Conservation (phyloP, 2,797 vertebrate species). For the Amniataba percoides region DNA sequence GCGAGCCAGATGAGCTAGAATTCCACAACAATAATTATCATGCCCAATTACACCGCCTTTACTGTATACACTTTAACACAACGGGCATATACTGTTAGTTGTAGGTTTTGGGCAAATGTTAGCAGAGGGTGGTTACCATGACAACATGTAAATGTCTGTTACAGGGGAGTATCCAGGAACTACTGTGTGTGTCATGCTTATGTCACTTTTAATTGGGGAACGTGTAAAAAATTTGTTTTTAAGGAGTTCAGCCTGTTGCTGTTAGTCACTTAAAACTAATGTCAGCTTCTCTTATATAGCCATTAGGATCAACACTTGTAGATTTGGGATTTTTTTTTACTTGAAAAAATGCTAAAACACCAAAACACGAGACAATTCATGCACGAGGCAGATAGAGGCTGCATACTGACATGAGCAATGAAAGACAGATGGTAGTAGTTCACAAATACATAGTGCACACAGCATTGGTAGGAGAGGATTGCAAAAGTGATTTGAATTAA, state of each 20-base stretch:
- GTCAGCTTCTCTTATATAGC: background rate
- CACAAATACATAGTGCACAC: background rate
- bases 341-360: background rate
- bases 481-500: background rate
- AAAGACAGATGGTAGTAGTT: background rate
- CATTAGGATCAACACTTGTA: background rate
- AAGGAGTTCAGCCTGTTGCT: background rate
- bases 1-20: constrained; percentile 75
- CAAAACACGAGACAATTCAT: background rate
- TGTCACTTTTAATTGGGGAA: constrained; percentile 31
- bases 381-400: background rate
- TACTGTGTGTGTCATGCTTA: constrained; percentile 55
- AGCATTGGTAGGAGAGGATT: background rate
- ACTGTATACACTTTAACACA: constrained; percentile 56
- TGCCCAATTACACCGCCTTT: constrained; percentile 62
- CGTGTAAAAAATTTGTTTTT: constrained; percentile 40
- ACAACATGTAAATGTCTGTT: constrained; percentile 58
- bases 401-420: background rate
- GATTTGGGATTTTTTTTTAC: background rate
- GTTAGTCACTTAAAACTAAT: background rate
- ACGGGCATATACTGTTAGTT: constrained; percentile 37
- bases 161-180: constrained; percentile 50
- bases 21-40: constrained; percentile 73
- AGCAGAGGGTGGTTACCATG: constrained; percentile 52
- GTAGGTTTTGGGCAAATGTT: constrained; percentile 46